Evolutionary conservation across 2,797 vertebrate species (phyloP).

Genomic region (Clamator glandarius): DNA sequence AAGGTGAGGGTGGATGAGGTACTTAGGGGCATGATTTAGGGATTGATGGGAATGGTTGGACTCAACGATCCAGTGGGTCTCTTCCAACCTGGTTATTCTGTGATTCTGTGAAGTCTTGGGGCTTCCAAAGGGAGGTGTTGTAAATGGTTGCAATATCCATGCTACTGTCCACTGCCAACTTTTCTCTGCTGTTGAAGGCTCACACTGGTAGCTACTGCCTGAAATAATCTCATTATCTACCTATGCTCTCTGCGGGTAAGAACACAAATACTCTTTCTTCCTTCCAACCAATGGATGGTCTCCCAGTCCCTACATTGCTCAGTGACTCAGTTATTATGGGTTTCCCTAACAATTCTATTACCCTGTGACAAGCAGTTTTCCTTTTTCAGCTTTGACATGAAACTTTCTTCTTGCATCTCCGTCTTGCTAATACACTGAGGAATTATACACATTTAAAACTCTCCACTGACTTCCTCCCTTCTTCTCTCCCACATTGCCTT

Average conservation of each 20-base stretch:
- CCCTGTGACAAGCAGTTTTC: background rate
- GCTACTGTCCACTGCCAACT: background rate
- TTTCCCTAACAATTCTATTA: background rate
- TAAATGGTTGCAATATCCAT: fast-evolving
- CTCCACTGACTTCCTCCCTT: background rate
- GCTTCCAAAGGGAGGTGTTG: background rate
- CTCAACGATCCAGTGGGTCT: too few relatives aligned
- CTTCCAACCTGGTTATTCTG: too few relatives aligned
- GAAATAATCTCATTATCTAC: background rate
- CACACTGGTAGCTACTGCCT: background rate
- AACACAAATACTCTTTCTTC: background rate
- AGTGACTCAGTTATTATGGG: background rate
- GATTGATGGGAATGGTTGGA: too few relatives aligned
- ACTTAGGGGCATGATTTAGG: too few relatives aligned
- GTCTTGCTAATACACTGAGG: background rate
- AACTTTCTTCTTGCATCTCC: background rate
- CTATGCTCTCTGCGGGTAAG: background rate
- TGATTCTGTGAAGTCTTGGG: too few relatives aligned
- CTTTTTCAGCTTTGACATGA: background rate
- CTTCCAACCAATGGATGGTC: background rate
- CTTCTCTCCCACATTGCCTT: background rate
- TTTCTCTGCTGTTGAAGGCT: background rate
- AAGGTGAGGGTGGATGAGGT: too few relatives aligned
- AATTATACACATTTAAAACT: background rate
- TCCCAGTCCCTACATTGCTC: background rate